phyloP scores from a whole-genome alignment of 2,113 vertebrate species.

The Sebastes schlegelii region DNA sequence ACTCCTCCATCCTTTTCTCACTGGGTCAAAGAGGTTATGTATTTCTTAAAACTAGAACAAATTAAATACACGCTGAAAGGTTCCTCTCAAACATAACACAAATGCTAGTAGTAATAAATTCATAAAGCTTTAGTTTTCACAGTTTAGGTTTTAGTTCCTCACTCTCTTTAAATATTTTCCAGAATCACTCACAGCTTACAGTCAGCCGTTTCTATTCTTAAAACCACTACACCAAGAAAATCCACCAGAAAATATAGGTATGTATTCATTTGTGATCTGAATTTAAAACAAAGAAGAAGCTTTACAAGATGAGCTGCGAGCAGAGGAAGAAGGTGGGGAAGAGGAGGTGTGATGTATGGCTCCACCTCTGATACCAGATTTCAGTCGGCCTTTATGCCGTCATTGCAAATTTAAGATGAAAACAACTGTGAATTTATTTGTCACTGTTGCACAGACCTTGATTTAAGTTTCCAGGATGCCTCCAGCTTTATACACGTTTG shows the following conservation, averaged over 20 bases:
- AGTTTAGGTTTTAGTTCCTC: no score
- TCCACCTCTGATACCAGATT: background rate
- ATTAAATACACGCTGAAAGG: no score
- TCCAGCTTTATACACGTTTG: constrained; percentile 4
- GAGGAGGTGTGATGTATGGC: background rate
- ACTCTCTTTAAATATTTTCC: no score
- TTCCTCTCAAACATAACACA: no score
- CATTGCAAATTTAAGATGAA: background rate
- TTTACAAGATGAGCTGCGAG: background rate
- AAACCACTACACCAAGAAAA: background rate
- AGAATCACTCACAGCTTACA: no score
- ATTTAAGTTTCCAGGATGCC: constrained; percentile 10
- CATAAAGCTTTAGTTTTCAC: no score
- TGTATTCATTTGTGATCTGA: no score
- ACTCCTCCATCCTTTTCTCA: no score
- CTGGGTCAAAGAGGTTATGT: no score
- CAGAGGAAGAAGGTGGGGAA: background rate
- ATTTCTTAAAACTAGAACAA: no score
- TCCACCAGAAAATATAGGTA: background rate
- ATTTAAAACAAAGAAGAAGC: background rate
- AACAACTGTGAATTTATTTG: background rate
- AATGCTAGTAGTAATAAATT: no score
- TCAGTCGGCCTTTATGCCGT: background rate
- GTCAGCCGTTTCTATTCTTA: background rate
- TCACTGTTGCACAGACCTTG: background rate